Evolutionary conservation across 2,888 invertebrate species (phyloP).

Genomic region (Neuroscelio doddi): DNA sequence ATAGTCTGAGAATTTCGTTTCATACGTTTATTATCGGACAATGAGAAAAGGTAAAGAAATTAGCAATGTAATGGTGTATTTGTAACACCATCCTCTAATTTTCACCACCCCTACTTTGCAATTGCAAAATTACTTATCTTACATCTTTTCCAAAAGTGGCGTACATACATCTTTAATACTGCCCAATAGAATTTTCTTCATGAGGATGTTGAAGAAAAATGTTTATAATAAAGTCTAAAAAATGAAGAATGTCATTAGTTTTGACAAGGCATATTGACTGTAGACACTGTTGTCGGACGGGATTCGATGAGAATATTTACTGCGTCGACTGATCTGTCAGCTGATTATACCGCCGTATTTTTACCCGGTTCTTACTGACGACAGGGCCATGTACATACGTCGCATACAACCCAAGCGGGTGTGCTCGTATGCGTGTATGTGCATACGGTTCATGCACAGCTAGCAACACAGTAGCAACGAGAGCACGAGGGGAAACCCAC

Average conservation of each 20-base stretch:
- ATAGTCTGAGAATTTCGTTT: too few relatives aligned
- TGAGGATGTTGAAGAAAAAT: too few relatives aligned
- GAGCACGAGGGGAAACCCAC: slow-evolving; percentile 24
- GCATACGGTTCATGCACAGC: slow-evolving; percentile 8
- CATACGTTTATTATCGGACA: too few relatives aligned
- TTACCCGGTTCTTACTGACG: slow-evolving; percentile 54
- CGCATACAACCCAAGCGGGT: slow-evolving; percentile 23
- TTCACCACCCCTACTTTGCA: too few relatives aligned
- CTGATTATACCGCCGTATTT: slow-evolving; percentile 61
- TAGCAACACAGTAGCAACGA: slow-evolving; percentile 13
- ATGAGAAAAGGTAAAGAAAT: too few relatives aligned
- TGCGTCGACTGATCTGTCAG: slow-evolving; percentile 61
- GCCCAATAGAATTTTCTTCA: too few relatives aligned
- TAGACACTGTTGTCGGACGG: slow-evolving; percentile 23
- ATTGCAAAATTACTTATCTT: too few relatives aligned
- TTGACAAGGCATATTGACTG: slow-evolving; percentile 50
- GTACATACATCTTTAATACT: too few relatives aligned
- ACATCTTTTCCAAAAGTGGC: too few relatives aligned
- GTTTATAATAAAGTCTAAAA: too few relatives aligned
- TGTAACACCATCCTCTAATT: too few relatives aligned
- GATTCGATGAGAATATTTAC: slow-evolving; percentile 61
- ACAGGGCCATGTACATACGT: slow-evolving; percentile 44
- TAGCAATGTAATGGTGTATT: too few relatives aligned
- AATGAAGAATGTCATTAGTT: slow-evolving; percentile 54
- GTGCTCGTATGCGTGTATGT: slow-evolving; percentile 31